A percentile compares a stretch with the other conserved stretches of the same genome.
Conservation (phyloP, 1,140 invertebrate species). For the Saccostrea echinata region DNA sequence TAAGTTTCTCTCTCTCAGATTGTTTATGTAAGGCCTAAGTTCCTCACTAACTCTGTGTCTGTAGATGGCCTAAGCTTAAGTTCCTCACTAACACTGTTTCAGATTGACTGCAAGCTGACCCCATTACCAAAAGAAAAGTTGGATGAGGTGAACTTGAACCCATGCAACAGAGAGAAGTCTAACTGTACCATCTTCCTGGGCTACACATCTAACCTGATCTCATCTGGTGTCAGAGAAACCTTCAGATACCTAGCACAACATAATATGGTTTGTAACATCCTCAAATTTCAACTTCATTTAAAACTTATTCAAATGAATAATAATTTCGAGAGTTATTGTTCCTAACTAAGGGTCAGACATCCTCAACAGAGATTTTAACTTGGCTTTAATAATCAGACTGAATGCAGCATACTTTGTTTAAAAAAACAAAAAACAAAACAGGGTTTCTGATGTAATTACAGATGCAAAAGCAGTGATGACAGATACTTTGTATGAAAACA, state of each 20-base stretch:
- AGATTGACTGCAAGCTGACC: slow-evolving; percentile 77
- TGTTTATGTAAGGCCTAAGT: no score
- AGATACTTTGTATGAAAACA: slow-evolving; percentile 12
- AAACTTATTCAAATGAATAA: not conserved
- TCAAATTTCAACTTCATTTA: no score
- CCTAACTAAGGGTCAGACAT: no score
- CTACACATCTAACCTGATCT: slow-evolving; percentile 99
- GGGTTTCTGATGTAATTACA: not conserved
- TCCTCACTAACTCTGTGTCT: no score
- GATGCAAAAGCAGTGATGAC: slow-evolving; percentile 29
- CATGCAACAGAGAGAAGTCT: slow-evolving; percentile 66
- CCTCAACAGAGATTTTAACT: no score
- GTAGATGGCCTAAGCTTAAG: no score
- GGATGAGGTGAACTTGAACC: slow-evolving; percentile 71
- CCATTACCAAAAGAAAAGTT: slow-evolving; percentile 64
- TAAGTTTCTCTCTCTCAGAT: no score
- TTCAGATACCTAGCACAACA: slow-evolving; percentile 92
- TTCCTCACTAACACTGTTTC: slow-evolving; percentile 17
- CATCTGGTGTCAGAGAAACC: slow-evolving; percentile 95
- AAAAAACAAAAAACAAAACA: not conserved
- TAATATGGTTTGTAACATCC: slow-evolving; percentile 84
- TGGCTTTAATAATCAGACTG: not conserved
- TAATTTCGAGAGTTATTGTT: no score
- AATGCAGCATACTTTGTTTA: not conserved
- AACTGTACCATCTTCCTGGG: slow-evolving; percentile 98